These are phyloP conservation scores for Acromyrmex charruanus DNA, from an alignment of 1,140 invertebrate species.

Conservation along the genomic window DNA sequence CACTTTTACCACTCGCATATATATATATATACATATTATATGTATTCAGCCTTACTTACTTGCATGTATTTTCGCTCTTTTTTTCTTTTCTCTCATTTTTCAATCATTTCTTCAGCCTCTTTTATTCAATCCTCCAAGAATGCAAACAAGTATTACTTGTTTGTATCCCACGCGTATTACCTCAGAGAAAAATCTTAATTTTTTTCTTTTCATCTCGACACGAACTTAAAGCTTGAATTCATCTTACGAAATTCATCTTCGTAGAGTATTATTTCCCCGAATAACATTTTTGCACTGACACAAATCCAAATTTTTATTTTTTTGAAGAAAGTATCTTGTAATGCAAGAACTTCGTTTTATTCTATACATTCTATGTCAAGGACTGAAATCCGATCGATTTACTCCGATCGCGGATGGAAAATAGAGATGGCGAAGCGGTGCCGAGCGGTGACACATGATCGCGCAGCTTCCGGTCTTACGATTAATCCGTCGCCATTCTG, in stretches of 20 bases:
- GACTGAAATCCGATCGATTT: slow-evolving; percentile 52
- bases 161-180: not conserved
- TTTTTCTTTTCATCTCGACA: not conserved
- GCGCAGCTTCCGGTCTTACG: slow-evolving; percentile 31
- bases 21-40: not conserved
- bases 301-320: slow-evolving; percentile 20
- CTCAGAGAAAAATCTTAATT: not conserved
- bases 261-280: slow-evolving; percentile 8
- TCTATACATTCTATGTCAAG: slow-evolving; percentile 36
- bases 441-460: slow-evolving; percentile 43
- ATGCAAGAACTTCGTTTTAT: not conserved
- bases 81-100: not conserved
- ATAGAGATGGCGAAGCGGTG: slow-evolving; percentile 8
- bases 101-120: not conserved
- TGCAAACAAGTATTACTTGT: not conserved
- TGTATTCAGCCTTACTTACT: slow-evolving; percentile 25
- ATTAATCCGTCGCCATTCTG: slow-evolving; percentile 25
- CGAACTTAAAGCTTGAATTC: not conserved
- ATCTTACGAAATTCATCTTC: not conserved
- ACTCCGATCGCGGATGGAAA: not conserved
- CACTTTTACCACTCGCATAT: slow-evolving; percentile 63
- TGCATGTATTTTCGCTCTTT: no score
- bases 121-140: not conserved
- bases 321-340: not conserved
- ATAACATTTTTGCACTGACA: slow-evolving; percentile 39